Evolutionary conservation across 1,140 invertebrate genomes (phyloP).

Genomic region (Brachionus sp.): DNA sequence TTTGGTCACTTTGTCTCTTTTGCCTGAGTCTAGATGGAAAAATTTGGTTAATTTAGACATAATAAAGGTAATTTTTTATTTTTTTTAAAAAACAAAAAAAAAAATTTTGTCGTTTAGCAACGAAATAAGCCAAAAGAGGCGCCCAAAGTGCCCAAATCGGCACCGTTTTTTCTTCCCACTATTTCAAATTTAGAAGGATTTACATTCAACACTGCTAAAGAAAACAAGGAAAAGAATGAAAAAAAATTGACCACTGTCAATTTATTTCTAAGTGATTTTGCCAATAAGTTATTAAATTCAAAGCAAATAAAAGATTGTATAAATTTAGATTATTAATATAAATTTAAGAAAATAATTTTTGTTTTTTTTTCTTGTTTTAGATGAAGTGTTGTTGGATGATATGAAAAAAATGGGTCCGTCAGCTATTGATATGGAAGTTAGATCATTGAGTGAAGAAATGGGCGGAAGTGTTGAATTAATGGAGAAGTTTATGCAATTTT

Average conservation of each 20-base stretch:
- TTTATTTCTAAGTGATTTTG: not conserved
- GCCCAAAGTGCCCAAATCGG: slow-evolving; percentile 73
- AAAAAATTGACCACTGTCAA: not conserved
- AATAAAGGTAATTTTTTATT: slow-evolving; percentile 66
- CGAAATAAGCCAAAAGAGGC: slow-evolving; percentile 85
- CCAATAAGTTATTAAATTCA: slow-evolving; percentile 5
- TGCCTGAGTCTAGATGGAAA: slow-evolving; percentile 84
- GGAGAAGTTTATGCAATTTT: slow-evolving; percentile 74
- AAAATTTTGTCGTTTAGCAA: slow-evolving; percentile 50
- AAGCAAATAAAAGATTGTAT: not conserved
- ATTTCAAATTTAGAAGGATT: slow-evolving; percentile 72
- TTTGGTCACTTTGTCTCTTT: slow-evolving; percentile 77
- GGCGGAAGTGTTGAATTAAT: slow-evolving; percentile 70
- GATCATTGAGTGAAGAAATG: slow-evolving; percentile 70
- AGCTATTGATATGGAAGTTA: slow-evolving; percentile 82
- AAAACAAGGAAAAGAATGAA: slow-evolving; percentile 16
- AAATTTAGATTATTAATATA: too few species aligned
- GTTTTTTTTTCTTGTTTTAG: slow-evolving; percentile 47
- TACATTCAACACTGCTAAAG: slow-evolving; percentile 70
- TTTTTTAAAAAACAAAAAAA: slow-evolving; percentile 6
- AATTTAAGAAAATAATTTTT: not conserved
- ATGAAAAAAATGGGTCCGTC: slow-evolving; percentile 79
- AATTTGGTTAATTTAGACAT: slow-evolving; percentile 85
- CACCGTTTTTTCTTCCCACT: slow-evolving; percentile 91
- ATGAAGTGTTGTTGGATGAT: slow-evolving; percentile 65